Conservation (phyloP, 2,888 invertebrate species). For the Meteorus cinctellus region DNA sequence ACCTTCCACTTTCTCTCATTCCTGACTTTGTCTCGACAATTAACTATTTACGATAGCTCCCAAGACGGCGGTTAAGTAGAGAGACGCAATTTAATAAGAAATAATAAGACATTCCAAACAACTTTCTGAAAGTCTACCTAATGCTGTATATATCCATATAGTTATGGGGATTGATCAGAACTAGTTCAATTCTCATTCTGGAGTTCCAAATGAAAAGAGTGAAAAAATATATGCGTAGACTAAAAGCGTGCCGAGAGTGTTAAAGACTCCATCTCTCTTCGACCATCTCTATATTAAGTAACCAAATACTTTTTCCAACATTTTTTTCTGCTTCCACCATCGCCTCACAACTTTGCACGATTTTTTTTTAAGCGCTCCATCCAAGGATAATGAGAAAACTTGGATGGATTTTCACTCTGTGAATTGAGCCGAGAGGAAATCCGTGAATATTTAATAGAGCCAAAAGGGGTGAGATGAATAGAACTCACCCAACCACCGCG, state of each 20-base stretch:
- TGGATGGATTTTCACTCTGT: conserved; percentile 54
- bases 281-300: background rate
- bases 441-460: conserved; percentile 49
- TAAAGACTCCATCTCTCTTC: conserved; percentile 2
- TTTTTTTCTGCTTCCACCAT: conserved; percentile 26
- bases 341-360: conserved; percentile 26
- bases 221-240: background rate
- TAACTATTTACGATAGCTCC: conserved; percentile 41
- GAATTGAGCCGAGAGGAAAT: conserved; percentile 46
- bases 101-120: conserved; percentile 5
- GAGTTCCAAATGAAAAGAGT: background rate
- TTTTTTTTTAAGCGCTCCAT: conserved; percentile 37
- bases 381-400: conserved; percentile 62
- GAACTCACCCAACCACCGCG: background rate
- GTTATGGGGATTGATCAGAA: background rate
- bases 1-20: background rate
- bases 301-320: conserved; percentile 32
- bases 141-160: background rate
- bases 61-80: conserved; percentile 26
- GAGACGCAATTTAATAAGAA: conserved; percentile 24
- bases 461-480: conserved; percentile 30
- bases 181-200: background rate
- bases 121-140: background rate
- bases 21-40: conserved; percentile 23
- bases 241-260: background rate